These are phyloP conservation scores for Taxidea taxus DNA, from an alignment of 2,113 vertebrate genomes.

Conservation along the genomic window DNA sequence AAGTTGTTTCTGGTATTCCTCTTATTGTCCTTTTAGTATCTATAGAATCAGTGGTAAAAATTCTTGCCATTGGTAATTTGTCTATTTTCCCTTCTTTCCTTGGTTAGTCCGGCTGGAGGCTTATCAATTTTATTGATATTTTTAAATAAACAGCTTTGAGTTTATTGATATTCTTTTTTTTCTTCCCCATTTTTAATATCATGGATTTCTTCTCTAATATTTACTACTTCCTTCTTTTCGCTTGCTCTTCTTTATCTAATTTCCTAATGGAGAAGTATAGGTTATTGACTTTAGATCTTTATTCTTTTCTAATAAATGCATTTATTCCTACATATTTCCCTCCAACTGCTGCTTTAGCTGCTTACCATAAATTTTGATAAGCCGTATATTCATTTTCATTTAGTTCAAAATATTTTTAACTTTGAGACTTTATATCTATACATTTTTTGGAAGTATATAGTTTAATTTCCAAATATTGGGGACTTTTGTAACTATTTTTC, in stretches of 20 bases:
- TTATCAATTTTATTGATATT: background rate
- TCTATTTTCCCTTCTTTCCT: background rate
- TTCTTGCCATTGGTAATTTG: background rate
- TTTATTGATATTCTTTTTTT: background rate
- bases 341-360: background rate
- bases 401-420: background rate
- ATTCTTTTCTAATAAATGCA: background rate
- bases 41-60: background rate
- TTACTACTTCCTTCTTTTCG: background rate
- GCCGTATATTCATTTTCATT: background rate
- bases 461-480: background rate
- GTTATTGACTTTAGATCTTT: background rate
- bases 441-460: background rate
- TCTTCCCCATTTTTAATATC: background rate
- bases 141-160: background rate
- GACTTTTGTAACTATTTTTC: background rate
- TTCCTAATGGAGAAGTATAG: background rate
- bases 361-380: background rate
- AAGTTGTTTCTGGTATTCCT: background rate
- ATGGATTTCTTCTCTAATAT: background rate
- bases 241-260: background rate
- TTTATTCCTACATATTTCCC: background rate
- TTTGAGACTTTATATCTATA: background rate
- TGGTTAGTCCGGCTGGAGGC: background rate
- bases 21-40: background rate